Percentiles rank a stretch among this genome's conserved stretches.
These are phyloP conservation scores for Alsophila aescularia DNA, from an alignment of 2,888 invertebrate genomes.

Conservation along the genomic window DNA sequence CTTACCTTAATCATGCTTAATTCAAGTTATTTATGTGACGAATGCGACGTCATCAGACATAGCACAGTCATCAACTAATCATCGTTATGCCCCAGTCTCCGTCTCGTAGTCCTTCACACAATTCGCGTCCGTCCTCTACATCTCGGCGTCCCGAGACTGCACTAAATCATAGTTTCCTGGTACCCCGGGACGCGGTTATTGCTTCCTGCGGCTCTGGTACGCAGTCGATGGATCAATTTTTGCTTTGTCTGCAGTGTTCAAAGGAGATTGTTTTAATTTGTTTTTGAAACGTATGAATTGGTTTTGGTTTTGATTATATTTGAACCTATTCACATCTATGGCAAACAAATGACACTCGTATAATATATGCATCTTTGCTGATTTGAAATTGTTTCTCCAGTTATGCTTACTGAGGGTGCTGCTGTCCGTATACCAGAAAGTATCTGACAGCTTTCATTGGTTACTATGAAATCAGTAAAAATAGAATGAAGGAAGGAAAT, in stretches of 20 bases:
- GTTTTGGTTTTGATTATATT: background rate
- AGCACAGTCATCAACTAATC: constrained; percentile 21
- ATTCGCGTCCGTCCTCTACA: constrained; percentile 19
- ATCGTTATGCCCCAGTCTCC: constrained; percentile 11
- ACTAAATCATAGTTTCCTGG: constrained; percentile 77
- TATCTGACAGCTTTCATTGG: no score
- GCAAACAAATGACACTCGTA: no score
- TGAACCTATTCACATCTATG: no score
- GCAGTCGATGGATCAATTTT: constrained; percentile 49
- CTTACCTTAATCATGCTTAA: no score
- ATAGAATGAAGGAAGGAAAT: no score
- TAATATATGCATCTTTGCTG: no score
- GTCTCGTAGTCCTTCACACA: constrained; percentile 18
- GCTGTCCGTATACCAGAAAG: no score
- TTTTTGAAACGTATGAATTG: constrained; percentile 6
- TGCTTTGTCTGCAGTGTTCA: constrained; percentile 44
- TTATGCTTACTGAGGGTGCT: no score
- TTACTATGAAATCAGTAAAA: no score
- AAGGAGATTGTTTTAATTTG: constrained; percentile 27
- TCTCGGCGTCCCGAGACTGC: constrained; percentile 29
- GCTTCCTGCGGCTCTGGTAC: constrained; percentile 77
- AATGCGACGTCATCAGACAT: constrained; percentile 7
- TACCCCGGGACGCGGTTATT: constrained; percentile 75
- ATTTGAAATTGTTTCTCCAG: no score
- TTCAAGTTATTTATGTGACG: no score